Base-by-base conservation (phyloP, 2,888 invertebrate species). In the Clivina fossor region DNA sequence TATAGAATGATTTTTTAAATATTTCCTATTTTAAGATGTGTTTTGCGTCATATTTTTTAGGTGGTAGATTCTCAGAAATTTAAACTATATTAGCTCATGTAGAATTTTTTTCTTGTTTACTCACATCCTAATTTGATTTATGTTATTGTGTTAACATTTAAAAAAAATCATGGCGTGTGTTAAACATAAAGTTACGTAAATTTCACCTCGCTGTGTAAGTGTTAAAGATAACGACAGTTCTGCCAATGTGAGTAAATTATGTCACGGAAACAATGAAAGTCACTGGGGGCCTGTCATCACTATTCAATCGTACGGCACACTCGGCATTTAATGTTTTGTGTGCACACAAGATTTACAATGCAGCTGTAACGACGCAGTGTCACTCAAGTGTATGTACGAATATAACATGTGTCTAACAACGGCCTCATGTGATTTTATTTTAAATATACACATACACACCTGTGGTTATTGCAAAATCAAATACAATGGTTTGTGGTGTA, bases 171-270 rank as follows among this genome's bases (percentile, higher is more conserved):
- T 30, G 11, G 9, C 30, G 30, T 11, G 30, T 11, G 30, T 11
- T 30, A 2, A 30, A 9, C 30, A 30, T 11, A 11, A 13, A 4
- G 2, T 30, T 9, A 2, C 30, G 30, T 11, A 13, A 13, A 3
- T 9, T 11, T 30, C 4, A 13, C n/a, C 9, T 9, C 30, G 9
- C 3, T 30, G 30, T 30, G 30, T 11, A 30, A 30, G 30, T n/a
- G n/a, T n/a, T n/a, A n/a, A n/a, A n/a, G n/a, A n/a, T 30, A 30
- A 30, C 30, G 30, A 30, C 30, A 30, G 30, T 30, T 30, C 30
- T 30, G 30, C 30, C 30, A 30, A 30, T 30, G n/a, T 30, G 9
- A 30, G 30, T 30, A 30, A 30, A 30, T 30, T 30, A 30, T 30
- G 30, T 30, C 30, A 30, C 30, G 30, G 30, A 30, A 30, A 30